These are phyloP conservation scores for Hozukius guyotensis DNA, from an alignment of 2,797 vertebrate species.

Conservation along the genomic window DNA sequence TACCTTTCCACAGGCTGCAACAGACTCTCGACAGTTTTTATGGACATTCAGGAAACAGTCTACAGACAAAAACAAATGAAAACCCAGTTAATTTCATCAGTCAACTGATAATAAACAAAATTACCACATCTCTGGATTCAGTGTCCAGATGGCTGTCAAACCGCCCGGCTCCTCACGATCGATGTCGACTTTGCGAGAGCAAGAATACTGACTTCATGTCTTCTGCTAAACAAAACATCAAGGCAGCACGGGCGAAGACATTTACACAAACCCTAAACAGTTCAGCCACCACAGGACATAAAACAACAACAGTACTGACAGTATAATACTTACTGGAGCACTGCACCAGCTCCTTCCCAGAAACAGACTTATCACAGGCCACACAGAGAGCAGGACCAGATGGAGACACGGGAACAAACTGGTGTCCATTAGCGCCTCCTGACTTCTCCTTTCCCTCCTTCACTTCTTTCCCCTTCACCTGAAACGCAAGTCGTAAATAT, in stretches of 20 bases:
- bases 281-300: conserved; percentile 35
- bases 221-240: conserved; percentile 41
- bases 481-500: conserved; percentile 38
- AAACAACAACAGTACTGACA: conserved; percentile 55
- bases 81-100: conserved; percentile 32
- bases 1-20: conserved; percentile 88
- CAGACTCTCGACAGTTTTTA: conserved; percentile 87
- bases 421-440: conserved; percentile 82
- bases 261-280: conserved; percentile 61
- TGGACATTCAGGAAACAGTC: conserved; percentile 88
- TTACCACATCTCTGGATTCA: conserved; percentile 25
- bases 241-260: conserved; percentile 34
- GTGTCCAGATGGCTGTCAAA: conserved; percentile 28
- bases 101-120: conserved; percentile 41
- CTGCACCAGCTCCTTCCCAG: conserved; percentile 91
- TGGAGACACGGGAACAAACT: conserved; percentile 84
- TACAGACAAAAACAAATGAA: conserved; percentile 75
- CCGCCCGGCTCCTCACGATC: neutral
- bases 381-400: conserved; percentile 85
- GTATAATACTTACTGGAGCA: conserved; percentile 88
- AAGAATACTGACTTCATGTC: conserved; percentile 38
- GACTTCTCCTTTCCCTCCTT: conserved; percentile 87
- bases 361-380: conserved; percentile 89
- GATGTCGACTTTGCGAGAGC: conserved; percentile 8
- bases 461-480: conserved; percentile 87